Percentiles rank a stretch among this genome's conserved stretches.
Conservation (phyloP, 2,113 vertebrate genomes). For the Passer montanus region DNA sequence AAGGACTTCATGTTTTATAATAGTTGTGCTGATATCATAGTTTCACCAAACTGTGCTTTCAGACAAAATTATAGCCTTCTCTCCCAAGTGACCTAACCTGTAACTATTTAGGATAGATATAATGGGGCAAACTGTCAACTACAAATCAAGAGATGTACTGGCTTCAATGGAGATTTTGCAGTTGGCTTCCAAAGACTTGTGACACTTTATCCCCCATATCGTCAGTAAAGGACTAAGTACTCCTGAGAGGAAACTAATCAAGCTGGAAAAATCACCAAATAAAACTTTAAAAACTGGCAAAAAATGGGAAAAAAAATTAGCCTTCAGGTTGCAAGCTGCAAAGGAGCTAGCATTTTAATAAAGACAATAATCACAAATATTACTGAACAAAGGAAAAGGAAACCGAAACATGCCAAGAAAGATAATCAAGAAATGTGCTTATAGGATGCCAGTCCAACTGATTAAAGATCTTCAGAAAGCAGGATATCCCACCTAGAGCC, state of each 20-base stretch:
- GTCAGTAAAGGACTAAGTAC: background rate
- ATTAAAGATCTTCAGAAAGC: slow-evolving; percentile 41
- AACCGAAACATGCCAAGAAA: background rate
- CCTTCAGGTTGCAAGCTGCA: background rate
- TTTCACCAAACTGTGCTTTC: slow-evolving; percentile 56
- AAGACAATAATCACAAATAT: slow-evolving; percentile 21
- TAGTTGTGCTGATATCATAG: slow-evolving; percentile 45
- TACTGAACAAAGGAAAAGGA: slow-evolving; percentile 57
- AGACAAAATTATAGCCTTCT: slow-evolving; percentile 57
- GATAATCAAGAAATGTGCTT: slow-evolving; percentile 31
- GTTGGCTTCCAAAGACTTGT: background rate
- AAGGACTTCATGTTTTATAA: slow-evolving; percentile 47
- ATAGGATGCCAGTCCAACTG: slow-evolving; percentile 6
- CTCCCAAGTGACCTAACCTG: slow-evolving; percentile 42
- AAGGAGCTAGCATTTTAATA: background rate
- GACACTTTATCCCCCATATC: background rate
- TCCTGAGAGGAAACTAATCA: background rate
- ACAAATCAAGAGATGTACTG: slow-evolving; percentile 2
- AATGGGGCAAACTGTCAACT: slow-evolving; percentile 1
- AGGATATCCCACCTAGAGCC: slow-evolving; percentile 43
- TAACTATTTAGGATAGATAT: slow-evolving; percentile 22
- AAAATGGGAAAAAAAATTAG: background rate
- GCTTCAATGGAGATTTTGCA: background rate
- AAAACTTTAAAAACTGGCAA: background rate
- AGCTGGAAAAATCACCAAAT: background rate